These are phyloP conservation scores for Etheostoma spectabile DNA, from an alignment of 2,113 vertebrate genomes.

Conservation along the genomic window DNA sequence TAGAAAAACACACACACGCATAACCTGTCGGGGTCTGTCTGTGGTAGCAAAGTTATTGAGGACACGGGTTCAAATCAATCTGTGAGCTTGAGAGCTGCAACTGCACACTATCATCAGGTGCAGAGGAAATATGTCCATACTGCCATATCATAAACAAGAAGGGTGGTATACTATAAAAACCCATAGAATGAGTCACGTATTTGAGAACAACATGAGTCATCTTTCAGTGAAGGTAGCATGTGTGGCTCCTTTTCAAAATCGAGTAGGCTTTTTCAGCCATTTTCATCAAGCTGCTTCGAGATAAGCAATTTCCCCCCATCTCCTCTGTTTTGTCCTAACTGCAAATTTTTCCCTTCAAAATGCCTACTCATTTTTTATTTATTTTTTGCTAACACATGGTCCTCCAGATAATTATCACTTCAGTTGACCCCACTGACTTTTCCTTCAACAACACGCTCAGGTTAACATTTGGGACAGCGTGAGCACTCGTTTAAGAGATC, in stretches of 20 bases:
- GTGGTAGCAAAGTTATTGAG: constrained; percentile 34
- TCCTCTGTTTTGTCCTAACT: not conserved
- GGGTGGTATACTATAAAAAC: not conserved
- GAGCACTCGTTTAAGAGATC: not conserved
- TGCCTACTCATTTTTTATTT: not conserved
- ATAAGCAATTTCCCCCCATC: not conserved
- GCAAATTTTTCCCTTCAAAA: not conserved
- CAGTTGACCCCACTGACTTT: not conserved
- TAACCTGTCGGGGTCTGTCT: constrained; percentile 14
- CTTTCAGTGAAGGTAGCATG: not conserved
- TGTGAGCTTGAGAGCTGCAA: constrained; percentile 11
- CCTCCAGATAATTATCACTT: not conserved
- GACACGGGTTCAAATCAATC: constrained; percentile 38
- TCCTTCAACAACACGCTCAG: not conserved
- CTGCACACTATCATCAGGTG: constrained; percentile 18
- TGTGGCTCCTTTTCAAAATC: constrained; percentile 13
- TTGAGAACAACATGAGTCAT: not conserved
- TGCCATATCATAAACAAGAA: constrained; percentile 3
- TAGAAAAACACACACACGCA: constrained; percentile 9
- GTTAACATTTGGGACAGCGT: not conserved
- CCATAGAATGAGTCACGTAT: not conserved
- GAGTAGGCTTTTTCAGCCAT: not conserved
- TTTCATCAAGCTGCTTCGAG: not conserved
- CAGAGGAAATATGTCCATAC: not conserved
- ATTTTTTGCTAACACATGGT: not conserved